phyloP scores from a whole-genome alignment of 2,797 vertebrate species.

The Hyperoplus lanceolatus region DNA sequence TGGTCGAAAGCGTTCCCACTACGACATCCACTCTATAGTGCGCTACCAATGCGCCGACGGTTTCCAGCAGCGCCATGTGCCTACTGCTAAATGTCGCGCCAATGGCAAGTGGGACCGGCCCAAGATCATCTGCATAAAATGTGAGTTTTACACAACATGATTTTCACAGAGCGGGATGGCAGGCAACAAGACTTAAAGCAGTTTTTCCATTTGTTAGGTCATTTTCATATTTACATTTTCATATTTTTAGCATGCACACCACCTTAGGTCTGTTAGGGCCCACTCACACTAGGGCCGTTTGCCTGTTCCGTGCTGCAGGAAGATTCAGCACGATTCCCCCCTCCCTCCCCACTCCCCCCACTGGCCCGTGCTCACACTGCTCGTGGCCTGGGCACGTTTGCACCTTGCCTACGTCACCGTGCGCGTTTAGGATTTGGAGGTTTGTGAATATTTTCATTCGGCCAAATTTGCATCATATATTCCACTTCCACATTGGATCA shows the following conservation, averaged over 20 bases:
- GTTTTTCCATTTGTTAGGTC: conserved; percentile 39
- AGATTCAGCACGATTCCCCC: no score
- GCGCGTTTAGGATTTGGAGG: no score
- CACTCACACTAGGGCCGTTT: no score
- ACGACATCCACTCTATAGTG: conserved; percentile 92
- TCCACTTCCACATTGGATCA: no score
- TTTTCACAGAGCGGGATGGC: not conserved
- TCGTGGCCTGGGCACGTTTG: no score
- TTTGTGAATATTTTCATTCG: no score
- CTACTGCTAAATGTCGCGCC: conserved; percentile 92
- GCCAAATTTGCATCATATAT: no score
- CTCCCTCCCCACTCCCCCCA: no score
- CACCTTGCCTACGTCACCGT: no score
- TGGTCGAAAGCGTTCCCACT: conserved; percentile 91
- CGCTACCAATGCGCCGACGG: conserved; percentile 94
- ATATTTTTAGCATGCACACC: conserved; percentile 48
- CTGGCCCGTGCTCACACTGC: no score
- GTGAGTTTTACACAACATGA: conserved; percentile 82
- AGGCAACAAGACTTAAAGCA: conserved; percentile 19
- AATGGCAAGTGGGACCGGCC: conserved; percentile 96
- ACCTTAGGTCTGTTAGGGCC: not conserved
- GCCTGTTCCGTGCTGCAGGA: no score
- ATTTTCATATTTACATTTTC: conserved; percentile 32
- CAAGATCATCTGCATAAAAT: conserved; percentile 94
- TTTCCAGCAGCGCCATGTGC: conserved; percentile 92